Conservation (phyloP, 2,797 vertebrate species). For the Pantherophis alleghaniensis region DNA sequence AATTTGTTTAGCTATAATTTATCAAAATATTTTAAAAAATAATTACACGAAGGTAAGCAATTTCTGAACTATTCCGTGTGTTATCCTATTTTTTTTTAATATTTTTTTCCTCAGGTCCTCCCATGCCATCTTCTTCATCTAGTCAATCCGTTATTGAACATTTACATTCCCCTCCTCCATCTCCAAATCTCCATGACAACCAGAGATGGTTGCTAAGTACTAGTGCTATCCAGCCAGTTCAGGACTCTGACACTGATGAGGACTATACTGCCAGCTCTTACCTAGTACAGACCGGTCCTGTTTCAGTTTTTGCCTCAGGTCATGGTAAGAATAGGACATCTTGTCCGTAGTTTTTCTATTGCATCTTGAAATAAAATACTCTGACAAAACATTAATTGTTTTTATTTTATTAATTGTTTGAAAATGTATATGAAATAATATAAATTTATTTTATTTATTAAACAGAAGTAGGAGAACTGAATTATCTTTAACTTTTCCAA, state of each 20-base stretch:
- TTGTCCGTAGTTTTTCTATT: conserved; percentile 60
- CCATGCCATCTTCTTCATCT: conserved; percentile 80
- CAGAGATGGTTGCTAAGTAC: conserved; percentile 80
- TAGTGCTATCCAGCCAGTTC: conserved; percentile 75
- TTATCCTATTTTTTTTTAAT: conserved; percentile 58
- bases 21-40: conserved; percentile 35
- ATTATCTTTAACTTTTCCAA: conserved; percentile 1
- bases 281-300: conserved; percentile 62
- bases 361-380: conserved; percentile 35
- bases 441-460: conserved; percentile 3
- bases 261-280: conserved; percentile 70
- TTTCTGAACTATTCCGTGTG: neutral
- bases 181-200: conserved; percentile 78
- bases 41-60: conserved; percentile 28
- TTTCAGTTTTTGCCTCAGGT: conserved; percentile 65
- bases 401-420: neutral
- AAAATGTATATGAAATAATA: neutral
- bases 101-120: conserved; percentile 72
- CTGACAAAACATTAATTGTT: conserved; percentile 38
- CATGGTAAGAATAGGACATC: conserved; percentile 69
- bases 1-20: conserved; percentile 39
- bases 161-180: conserved; percentile 72
- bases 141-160: conserved; percentile 79
- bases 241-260: conserved; percentile 79
- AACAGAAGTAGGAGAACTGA: conserved; percentile 23